Evolutionary conservation across 2,113 vertebrate species (phyloP), one percentile per base, ranked within the genome.

Genomic region (Rousettus leschenaultii): DNA sequence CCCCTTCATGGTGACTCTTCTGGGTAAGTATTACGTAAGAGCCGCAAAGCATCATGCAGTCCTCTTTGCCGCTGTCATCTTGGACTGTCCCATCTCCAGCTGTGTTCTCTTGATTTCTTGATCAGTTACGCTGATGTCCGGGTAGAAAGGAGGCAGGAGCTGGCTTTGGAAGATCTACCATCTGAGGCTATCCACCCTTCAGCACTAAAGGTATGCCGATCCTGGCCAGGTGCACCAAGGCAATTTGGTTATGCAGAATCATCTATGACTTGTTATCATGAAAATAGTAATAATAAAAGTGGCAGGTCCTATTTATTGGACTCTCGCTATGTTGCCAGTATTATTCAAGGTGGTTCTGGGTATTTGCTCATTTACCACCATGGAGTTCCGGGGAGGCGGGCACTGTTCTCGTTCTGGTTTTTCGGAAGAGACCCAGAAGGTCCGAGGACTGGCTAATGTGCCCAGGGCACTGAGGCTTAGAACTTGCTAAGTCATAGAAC

Each of bases 91-190:
- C 26, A 15, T 40, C 48, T 75, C 38, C 78, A 86, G 53, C 57
- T 43, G 53, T 85, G 80, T 12, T 94, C 87, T 93, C 70, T 95
- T 71, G 59, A 18, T 97, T 91, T 77, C 53, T 59, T 63, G 30
- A 94, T 93, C 97, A 99, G 99, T 98, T 99, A 99, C 8, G 98
- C 99, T 43, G 99, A 99, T 89, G 99, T 99, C 97, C 99, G 97
- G 15, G 98, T 98, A 79, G 98, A 99, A 78, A 98, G 98, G 85
- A 98, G 98, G 92, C 98, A 98, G 94, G 98, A 98, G 94, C 92
- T 98, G 97, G 98, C 98, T 74, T 96, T 99, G 97, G 98, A 98
- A 97, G 98, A 99, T 78, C 97, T 97, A 0, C 96, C 98, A 35
- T 92, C 98, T 13, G 98, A 99, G 89, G 94, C 95, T 53, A 91